Base-by-base conservation (phyloP, 2,113 vertebrate species). In the Puffinus mauretanicus region DNA sequence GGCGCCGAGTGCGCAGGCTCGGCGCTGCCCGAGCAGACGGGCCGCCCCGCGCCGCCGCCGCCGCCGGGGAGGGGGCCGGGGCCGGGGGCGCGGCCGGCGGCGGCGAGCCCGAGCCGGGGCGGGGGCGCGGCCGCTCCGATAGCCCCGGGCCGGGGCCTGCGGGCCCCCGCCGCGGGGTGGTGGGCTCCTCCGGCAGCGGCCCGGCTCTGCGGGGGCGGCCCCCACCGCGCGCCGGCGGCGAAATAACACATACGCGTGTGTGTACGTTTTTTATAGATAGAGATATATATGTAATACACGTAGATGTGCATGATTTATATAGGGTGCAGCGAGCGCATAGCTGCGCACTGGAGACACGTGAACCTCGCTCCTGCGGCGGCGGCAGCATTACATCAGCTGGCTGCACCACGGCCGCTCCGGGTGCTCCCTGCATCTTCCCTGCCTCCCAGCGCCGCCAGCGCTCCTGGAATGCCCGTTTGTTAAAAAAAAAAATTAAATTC, bases 321-420 rank as follows among this genome's bases (percentile, higher is more conserved):
- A 9, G 72, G 52, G 61, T 11, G 82, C 61, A 32, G 8, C 2
- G 16, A 24, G 73, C 67, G 42, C 61, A 7, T 4, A 25, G 69
- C 76, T 20, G 70, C 81, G 73, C 90, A 16, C 75, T 19, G 75
- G 57, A 60, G 78, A 55, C 96, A 95, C 93, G 85, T 89, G 94
- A 83, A 67, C 6, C 64, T 11, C n/a, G 62, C 84, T 88, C 44
- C 81, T 61, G 94, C 92, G 61, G 95, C 92, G 32, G 87, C 83
- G 46, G 88, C 91, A 76, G 65, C 32, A 26, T 96, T 89, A 93
- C 94, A 96, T 94, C 94, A 96, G 93, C 76, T 13, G 29, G 19
- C 93, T 69, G 96, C 77, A 49, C 64, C 64, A 4, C 61, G 5
- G 86, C 55, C 16, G 16, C 58, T 2, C 25, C 11, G 58, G 70